Evolutionary conservation across 2,888 invertebrate species (phyloP), one percentile per base, ranked within the genome.

Genomic region (Allygus modestus): DNA sequence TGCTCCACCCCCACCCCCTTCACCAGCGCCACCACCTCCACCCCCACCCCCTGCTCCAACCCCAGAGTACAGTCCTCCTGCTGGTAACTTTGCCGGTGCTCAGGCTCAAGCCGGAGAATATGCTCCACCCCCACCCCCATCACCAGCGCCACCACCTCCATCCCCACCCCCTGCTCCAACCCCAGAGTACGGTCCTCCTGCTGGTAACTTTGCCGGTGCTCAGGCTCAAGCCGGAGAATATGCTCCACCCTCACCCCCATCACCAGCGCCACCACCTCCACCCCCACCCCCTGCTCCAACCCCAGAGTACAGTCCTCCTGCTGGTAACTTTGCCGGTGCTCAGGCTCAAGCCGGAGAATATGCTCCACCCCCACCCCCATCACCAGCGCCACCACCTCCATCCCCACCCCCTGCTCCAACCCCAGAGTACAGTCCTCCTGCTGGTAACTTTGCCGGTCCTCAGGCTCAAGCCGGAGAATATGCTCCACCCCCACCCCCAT

Each of bases 371-470:
- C 23, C 58, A 9, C 58, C 20, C 1, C 58, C 58, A 9, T 2
- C 58, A 58, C 58, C 20, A 23, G 20, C 58, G 1, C 41, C 41
- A n/a, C 12, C 58, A 58, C 58, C 58, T 12, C 58, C 58, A 23
- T 12, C 58, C 0, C 51, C 26, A 9, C 26, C 26, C 46, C 51
- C 77, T 9, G 5, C 58, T 4, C 23, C 51, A 4, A 11, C 33
- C 26, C 23, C 58, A 20, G 58, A 58, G 12, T 58, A 58, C 20
- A 20, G 23, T 1, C 65, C 65, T n/a, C 65, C 65, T 1, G 7
- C 73, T 23, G 73, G 73, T n/a, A 73, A 73, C 17, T 73, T 41
- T 73, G 73, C 73, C 5, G 73, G 73, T 20, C 41, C 73, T 31
- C 2, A 41, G 5, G 73, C 43, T 31, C 65, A 28, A 28, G 65